Percentiles rank a stretch among this genome's conserved stretches.
Evolutionary conservation across 2,113 vertebrate genomes (phyloP).

Genomic region (Callipepla californica): DNA sequence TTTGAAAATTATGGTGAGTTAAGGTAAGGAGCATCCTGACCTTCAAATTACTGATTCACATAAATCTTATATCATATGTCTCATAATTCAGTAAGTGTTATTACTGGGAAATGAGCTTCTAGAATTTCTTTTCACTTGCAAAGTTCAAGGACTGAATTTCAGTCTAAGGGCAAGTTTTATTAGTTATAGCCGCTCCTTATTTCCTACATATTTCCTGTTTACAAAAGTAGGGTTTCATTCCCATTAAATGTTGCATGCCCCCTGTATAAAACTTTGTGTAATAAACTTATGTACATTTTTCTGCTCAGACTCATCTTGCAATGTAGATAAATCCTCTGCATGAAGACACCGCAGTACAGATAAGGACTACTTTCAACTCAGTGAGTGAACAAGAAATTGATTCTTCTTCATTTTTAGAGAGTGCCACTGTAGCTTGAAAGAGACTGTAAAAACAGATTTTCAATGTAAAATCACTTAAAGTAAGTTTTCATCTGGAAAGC

Average conservation of each 20-base stretch:
- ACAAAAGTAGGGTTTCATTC: not conserved
- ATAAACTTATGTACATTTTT: not conserved
- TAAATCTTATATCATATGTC: not conserved
- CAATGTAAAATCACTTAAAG: not conserved
- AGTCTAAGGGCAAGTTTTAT: not conserved
- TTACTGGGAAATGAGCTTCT: not conserved
- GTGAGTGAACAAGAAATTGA: not conserved
- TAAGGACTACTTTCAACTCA: not conserved
- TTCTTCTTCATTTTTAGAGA: not conserved
- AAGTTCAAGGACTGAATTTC: not conserved
- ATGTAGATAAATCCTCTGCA: not conserved
- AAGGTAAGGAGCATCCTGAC: not conserved
- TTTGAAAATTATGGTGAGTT: not conserved
- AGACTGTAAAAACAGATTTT: not conserved
- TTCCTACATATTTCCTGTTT: not conserved
- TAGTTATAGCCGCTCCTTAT: not conserved
- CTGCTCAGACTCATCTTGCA: not conserved
- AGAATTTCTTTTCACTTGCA: not conserved
- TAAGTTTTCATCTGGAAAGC: not conserved
- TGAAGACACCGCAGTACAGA: not conserved
- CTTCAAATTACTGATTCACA: not conserved
- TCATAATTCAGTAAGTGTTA: not conserved
- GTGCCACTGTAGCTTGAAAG: not conserved
- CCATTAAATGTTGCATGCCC: accelerated
- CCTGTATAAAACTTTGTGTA: not conserved